Percentiles rank a stretch among this genome's conserved stretches.
Conservation (phyloP, 2,113 vertebrate species). For the Atractosteus spatula region DNA sequence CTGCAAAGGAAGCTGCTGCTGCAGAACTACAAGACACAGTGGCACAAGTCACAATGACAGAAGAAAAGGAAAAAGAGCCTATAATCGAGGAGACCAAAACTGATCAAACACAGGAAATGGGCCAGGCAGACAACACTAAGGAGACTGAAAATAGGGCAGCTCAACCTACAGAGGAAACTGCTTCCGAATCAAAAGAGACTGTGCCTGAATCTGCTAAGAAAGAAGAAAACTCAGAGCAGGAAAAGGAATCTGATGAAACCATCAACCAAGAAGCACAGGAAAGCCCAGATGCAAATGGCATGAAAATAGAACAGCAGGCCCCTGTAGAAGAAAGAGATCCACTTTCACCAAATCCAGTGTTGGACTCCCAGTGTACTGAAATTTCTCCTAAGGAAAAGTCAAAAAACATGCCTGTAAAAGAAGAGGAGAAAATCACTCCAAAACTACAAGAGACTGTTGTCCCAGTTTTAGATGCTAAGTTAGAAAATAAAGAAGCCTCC, state of each 20-base stretch:
- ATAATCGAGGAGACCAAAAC: background rate
- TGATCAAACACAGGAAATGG: too few species aligned
- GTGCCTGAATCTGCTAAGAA: background rate
- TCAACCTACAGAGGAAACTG: conserved; percentile 2
- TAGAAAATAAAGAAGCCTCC: conserved; percentile 34
- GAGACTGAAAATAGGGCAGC: too few species aligned
- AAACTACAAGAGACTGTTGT: conserved; percentile 13
- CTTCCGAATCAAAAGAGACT: conserved; percentile 24
- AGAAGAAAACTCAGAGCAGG: conserved; percentile 25
- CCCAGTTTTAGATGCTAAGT: conserved; percentile 32
- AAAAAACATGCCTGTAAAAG: background rate
- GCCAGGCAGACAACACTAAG: background rate
- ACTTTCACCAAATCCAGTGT: background rate
- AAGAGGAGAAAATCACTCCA: conserved; percentile 7
- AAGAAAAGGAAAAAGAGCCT: conserved; percentile 5
- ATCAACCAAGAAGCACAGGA: background rate
- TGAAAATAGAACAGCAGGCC: background rate
- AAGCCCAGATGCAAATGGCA: background rate
- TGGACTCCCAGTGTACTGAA: background rate
- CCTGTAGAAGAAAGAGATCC: conserved; percentile 15
- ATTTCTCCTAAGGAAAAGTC: background rate
- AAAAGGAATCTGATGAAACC: background rate
- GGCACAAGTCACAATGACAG: conserved; percentile 24
- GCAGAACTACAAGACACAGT: conserved; percentile 21
- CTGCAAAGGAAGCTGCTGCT: conserved; percentile 29